phyloP scores from a whole-genome alignment of 2,113 vertebrate genomes.

The Sterna hirundo region DNA sequence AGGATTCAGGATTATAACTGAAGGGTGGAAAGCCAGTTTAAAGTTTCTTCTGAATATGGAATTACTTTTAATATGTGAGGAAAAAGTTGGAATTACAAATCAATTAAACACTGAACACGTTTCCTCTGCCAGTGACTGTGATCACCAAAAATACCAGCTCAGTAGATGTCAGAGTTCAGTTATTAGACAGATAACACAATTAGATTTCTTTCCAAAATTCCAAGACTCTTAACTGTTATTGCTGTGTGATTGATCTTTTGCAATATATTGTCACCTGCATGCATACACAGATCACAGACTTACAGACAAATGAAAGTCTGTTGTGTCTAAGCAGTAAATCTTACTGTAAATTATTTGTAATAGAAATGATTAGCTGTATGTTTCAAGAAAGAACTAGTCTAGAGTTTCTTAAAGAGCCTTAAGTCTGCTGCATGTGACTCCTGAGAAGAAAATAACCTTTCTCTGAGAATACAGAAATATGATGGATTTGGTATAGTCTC shows the following conservation, averaged over 20 bases:
- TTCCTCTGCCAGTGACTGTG: neutral
- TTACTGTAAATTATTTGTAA: neutral
- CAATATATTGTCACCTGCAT: neutral
- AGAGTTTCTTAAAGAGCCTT: neutral
- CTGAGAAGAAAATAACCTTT: neutral
- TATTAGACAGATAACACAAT: neutral
- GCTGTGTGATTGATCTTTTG: neutral
- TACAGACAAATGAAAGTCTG: neutral
- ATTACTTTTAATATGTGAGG: neutral
- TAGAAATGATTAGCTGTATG: rapidly evolving
- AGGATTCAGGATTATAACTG: neutral
- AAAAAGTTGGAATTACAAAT: neutral
- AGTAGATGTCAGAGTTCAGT: neutral
- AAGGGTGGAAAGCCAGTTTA: neutral
- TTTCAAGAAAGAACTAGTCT: neutral
- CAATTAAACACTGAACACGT: neutral
- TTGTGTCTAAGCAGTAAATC: neutral
- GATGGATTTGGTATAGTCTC: neutral
- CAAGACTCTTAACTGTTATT: neutral
- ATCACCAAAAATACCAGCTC: neutral
- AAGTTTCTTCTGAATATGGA: neutral
- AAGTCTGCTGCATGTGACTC: neutral
- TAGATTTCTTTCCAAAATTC: neutral
- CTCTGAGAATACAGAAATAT: neutral
- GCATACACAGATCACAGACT: neutral